Evolutionary conservation across 2,888 invertebrate species (phyloP).

Genomic region (Schizaphis graminum): DNA sequence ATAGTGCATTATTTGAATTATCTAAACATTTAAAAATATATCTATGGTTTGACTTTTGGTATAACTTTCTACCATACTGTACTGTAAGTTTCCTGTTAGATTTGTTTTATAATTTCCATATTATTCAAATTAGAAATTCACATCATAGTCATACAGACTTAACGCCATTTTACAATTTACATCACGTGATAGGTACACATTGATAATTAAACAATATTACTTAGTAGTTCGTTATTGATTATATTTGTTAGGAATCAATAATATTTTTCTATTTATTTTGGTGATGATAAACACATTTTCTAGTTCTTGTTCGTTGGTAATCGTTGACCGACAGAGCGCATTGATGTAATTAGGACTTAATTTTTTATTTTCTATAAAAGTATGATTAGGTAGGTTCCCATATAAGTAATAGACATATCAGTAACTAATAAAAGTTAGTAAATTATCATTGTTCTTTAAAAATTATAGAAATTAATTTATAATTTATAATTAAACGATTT

Average conservation of each 20-base stretch:
- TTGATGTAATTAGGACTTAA: slow-evolving; percentile 27
- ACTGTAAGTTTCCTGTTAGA: neutral
- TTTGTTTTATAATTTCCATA: neutral
- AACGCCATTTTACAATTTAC: neutral
- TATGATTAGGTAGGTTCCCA: too few relatives aligned
- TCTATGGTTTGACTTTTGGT: neutral
- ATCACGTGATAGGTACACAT: neutral
- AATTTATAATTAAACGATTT: neutral
- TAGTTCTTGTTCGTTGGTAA: neutral
- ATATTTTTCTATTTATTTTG: neutral
- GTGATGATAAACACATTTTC: neutral
- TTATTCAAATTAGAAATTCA: neutral
- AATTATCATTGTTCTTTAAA: neutral
- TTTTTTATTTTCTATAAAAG: neutral
- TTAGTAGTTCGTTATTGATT: neutral
- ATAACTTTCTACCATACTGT: neutral
- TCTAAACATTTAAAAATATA: neutral
- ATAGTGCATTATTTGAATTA: neutral
- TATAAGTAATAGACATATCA: too few relatives aligned
- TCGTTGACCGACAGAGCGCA: slow-evolving; percentile 54
- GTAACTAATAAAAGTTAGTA: too few relatives aligned
- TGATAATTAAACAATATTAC: neutral
- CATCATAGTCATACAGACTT: neutral
- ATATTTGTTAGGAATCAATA: neutral
- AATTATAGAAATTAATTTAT: neutral